A percentile compares a stretch with the other conserved stretches of the same genome.
phyloP scores from a whole-genome alignment of 2,888 invertebrate species.

The Catotricha subobsoleta region DNA sequence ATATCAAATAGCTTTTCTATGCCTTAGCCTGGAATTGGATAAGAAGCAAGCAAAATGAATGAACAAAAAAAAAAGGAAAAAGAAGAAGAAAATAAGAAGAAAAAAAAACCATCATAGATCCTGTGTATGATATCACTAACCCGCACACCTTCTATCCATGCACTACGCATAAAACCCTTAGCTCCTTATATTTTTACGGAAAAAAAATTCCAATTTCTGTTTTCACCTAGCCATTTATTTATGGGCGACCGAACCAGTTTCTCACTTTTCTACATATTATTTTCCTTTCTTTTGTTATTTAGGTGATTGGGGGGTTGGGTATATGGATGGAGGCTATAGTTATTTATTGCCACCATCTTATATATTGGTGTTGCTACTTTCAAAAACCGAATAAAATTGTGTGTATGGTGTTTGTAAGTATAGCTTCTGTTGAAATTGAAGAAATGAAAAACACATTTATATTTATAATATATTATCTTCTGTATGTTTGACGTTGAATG shows the following conservation, averaged over 20 bases:
- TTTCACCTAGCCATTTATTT: slow-evolving; percentile 8
- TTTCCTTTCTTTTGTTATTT: too few species aligned
- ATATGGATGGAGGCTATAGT: neutral
- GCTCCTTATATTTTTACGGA: neutral
- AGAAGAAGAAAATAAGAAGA: neutral
- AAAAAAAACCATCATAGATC: neutral
- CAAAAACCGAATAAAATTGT: neutral
- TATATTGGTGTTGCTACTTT: slow-evolving; percentile 2
- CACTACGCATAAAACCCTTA: neutral
- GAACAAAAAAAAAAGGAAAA: neutral
- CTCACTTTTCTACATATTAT: neutral
- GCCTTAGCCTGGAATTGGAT: slow-evolving; percentile 1
- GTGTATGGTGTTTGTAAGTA: too few species aligned
- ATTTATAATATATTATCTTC: neutral
- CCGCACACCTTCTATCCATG: too few species aligned
- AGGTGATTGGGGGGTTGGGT: neutral
- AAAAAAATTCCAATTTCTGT: slow-evolving; percentile 8
- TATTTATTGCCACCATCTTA: slow-evolving; percentile 4
- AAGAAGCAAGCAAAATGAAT: too few species aligned
- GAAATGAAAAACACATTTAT: neutral
- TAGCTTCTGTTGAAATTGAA: slow-evolving; percentile 3
- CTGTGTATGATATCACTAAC: slow-evolving; percentile 1
- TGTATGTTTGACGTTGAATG: neutral
- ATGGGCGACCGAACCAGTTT: slow-evolving; percentile 7
- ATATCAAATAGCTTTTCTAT: neutral